Conservation (phyloP, 2,888 invertebrate genomes). For the Junonia oenone region DNA sequence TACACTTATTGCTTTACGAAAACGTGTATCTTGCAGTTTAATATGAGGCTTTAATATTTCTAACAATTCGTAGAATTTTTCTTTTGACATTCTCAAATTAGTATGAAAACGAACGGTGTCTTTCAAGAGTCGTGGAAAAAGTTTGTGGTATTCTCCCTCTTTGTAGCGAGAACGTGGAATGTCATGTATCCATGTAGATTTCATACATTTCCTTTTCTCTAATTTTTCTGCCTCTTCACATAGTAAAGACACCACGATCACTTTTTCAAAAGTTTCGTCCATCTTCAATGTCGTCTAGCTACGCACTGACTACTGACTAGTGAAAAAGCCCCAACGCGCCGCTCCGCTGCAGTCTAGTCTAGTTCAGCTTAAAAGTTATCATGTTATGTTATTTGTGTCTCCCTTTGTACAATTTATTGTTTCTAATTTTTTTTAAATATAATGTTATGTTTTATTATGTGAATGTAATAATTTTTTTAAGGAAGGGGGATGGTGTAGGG, state of each 20-base stretch:
- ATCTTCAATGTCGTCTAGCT: neutral
- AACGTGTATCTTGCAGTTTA: neutral
- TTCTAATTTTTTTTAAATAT: too few species aligned
- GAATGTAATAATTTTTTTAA: too few species aligned
- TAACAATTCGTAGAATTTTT: slow-evolving; percentile 4
- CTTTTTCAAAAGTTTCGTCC: neutral
- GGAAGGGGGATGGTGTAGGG: too few species aligned
- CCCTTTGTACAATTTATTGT: too few species aligned
- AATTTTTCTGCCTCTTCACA: neutral
- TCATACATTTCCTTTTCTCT: neutral
- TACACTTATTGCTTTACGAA: slow-evolving; percentile 13
- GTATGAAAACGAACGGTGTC: slow-evolving; percentile 4
- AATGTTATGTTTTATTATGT: too few species aligned
- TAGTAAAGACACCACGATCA: neutral
- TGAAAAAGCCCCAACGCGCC: neutral
- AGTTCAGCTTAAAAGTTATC: too few species aligned
- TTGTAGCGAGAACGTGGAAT: slow-evolving; percentile 5
- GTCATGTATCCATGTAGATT: neutral
- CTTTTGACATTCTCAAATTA: slow-evolving; percentile 5
- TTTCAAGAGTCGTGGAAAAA: slow-evolving; percentile 1
- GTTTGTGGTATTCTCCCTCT: slow-evolving; percentile 1
- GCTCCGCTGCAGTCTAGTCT: neutral
- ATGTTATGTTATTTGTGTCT: too few species aligned
- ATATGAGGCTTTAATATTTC: slow-evolving; percentile 8
- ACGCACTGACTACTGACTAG: neutral